Conservation (phyloP, 1,140 invertebrate species). For the Zaprionus ornatus region DNA sequence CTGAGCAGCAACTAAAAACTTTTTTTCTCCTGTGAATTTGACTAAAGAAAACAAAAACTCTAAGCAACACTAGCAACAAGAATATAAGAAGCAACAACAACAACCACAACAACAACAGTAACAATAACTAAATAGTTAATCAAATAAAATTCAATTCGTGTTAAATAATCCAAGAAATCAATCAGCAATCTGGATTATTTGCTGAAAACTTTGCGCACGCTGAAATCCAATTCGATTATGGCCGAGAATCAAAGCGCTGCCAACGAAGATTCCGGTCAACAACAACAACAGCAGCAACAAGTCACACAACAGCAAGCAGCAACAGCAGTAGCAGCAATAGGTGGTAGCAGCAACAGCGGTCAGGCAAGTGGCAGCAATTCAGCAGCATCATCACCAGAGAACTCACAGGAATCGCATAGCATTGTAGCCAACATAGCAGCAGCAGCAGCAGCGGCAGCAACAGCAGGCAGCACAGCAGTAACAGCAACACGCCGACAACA, state of each 20-base stretch:
- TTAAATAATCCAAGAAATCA: slow-evolving; percentile 69
- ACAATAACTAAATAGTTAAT: background rate
- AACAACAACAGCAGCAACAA: slow-evolving; percentile 69
- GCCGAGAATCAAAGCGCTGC: slow-evolving; percentile 83
- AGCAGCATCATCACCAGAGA: slow-evolving; percentile 74
- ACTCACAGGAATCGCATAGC: slow-evolving; percentile 67
- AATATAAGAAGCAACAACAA: slow-evolving; percentile 12
- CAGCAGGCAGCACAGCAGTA: slow-evolving; percentile 12
- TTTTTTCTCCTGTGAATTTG: background rate
- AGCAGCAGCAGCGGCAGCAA: background rate
- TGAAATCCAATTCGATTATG: slow-evolving; percentile 83
- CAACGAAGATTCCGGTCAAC: slow-evolving; percentile 83
- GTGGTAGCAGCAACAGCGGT: slow-evolving; percentile 44
- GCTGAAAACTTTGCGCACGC: slow-evolving; percentile 82
- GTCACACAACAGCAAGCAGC: slow-evolving; percentile 52
- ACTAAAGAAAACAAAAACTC: background rate
- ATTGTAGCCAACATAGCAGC: slow-evolving; percentile 41
- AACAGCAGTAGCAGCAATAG: slow-evolving; percentile 50
- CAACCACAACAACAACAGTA: slow-evolving; percentile 20
- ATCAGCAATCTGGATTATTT: slow-evolving; percentile 82
- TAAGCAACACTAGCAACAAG: slow-evolving; percentile 13
- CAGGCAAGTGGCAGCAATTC: slow-evolving; percentile 64
- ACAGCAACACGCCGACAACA: slow-evolving; percentile 32
- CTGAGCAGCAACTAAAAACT: slow-evolving; percentile 18
- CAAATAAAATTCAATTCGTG: slow-evolving; percentile 24